A percentile compares a stretch with the other conserved stretches of the same genome.
Conservation (phyloP, 2,113 vertebrate species). For the Sialia sialis region DNA sequence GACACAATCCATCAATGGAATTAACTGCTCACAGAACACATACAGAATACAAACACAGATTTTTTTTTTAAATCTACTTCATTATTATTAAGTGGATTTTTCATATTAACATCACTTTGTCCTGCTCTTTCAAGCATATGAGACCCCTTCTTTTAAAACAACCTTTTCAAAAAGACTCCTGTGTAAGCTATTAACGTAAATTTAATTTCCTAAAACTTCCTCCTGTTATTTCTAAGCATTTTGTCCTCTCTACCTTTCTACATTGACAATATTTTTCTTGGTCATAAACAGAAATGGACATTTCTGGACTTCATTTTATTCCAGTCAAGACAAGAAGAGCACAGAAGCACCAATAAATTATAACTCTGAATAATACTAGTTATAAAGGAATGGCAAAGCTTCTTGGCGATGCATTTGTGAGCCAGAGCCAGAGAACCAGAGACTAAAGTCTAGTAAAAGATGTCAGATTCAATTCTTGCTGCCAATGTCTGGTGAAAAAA, state of each 20-base stretch:
- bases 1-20: background rate
- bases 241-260: background rate
- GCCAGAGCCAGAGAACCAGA: slow-evolving; percentile 39
- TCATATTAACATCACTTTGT: background rate
- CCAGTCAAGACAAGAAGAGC: slow-evolving; percentile 15
- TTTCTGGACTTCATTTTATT: slow-evolving; percentile 28
- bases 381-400: slow-evolving; percentile 37
- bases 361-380: slow-evolving; percentile 26
- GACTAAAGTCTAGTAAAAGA: slow-evolving; percentile 61
- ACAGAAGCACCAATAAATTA: slow-evolving; percentile 59
- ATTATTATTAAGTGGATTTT: background rate
- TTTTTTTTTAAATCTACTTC: background rate
- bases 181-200: background rate
- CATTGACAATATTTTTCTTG: slow-evolving; percentile 4
- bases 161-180: background rate
- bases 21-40: background rate
- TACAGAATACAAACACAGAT: background rate
- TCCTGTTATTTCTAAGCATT: background rate
- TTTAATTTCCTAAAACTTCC: background rate
- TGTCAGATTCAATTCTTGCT: slow-evolving; percentile 50
- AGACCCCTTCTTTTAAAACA: background rate
- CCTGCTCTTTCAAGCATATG: background rate
- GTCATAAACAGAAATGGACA: background rate
- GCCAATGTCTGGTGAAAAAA: slow-evolving; percentile 40
- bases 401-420: background rate